phyloP scores from a whole-genome alignment of 2,797 vertebrate species.

The Babyrousa celebensis region DNA sequence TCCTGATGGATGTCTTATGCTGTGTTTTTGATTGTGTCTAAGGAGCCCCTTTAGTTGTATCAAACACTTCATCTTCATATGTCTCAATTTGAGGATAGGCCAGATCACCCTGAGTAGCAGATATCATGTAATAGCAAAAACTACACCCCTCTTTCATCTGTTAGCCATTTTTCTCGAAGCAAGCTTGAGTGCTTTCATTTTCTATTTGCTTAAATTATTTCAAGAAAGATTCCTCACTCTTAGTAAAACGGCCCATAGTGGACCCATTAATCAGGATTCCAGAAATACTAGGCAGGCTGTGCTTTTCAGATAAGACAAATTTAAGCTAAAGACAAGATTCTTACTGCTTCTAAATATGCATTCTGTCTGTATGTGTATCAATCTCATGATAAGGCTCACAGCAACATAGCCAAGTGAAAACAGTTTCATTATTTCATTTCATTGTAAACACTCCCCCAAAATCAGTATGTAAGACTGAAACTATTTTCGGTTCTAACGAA shows the following conservation, averaged over 20 bases:
- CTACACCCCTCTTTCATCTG: neutral
- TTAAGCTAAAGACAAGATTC: neutral
- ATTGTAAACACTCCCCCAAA: neutral
- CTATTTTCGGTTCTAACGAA: neutral
- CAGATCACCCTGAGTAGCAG: neutral
- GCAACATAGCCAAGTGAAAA: neutral
- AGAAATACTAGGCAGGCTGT: neutral
- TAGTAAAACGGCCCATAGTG: neutral
- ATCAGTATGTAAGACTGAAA: neutral
- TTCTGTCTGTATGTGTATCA: neutral
- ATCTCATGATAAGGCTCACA: neutral
- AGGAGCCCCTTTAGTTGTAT: neutral
- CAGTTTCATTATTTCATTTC: neutral
- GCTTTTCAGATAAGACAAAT: slow-evolving; percentile 2
- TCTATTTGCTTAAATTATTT: neutral
- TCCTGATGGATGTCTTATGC: neutral
- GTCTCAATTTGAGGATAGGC: neutral
- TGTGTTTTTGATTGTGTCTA: neutral
- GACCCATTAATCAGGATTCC: neutral
- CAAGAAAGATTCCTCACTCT: neutral
- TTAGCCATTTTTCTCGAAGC: neutral
- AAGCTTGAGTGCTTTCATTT: neutral
- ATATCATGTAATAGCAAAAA: neutral
- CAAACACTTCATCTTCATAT: neutral
- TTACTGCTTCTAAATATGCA: neutral